Conservation (phyloP, 2,113 vertebrate species). For the Propithecus coquereli region DNA sequence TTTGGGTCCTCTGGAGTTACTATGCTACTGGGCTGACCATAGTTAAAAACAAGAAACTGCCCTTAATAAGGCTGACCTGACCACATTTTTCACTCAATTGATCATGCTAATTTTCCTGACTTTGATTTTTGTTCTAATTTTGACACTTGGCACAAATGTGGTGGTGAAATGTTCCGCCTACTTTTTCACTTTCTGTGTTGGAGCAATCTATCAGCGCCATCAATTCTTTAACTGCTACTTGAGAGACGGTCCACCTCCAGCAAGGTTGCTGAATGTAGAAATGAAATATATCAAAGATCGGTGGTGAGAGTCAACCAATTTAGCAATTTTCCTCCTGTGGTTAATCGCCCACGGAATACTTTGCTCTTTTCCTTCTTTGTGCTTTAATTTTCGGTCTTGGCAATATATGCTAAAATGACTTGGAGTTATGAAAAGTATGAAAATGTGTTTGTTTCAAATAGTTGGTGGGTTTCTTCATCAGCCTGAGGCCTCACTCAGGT, state of each 20-base stretch:
- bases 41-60: conserved; percentile 48
- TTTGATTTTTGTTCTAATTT: neutral
- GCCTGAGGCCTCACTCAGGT: conserved; percentile 86
- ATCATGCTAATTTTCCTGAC: neutral
- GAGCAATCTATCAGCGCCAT: conserved; percentile 25
- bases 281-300: neutral
- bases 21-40: conserved; percentile 67
- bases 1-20: conserved; percentile 80
- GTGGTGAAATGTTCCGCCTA: neutral
- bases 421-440: conserved; percentile 81
- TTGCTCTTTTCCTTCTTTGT: conserved; percentile 49
- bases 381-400: conserved; percentile 77
- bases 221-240: neutral
- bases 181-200: neutral
- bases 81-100: neutral
- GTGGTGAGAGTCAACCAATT: neutral
- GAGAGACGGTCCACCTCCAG: neutral
- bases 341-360: conserved; percentile 21
- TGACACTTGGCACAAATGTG: neutral
- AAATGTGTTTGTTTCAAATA: conserved; percentile 82
- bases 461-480: conserved; percentile 78
- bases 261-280: neutral
- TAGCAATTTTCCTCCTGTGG: conserved; percentile 9
- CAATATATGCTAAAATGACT: conserved; percentile 71
- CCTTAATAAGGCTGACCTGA: neutral